These are phyloP conservation scores for Platalea minor DNA, from an alignment of 2,797 vertebrate species.

Conservation along the genomic window DNA sequence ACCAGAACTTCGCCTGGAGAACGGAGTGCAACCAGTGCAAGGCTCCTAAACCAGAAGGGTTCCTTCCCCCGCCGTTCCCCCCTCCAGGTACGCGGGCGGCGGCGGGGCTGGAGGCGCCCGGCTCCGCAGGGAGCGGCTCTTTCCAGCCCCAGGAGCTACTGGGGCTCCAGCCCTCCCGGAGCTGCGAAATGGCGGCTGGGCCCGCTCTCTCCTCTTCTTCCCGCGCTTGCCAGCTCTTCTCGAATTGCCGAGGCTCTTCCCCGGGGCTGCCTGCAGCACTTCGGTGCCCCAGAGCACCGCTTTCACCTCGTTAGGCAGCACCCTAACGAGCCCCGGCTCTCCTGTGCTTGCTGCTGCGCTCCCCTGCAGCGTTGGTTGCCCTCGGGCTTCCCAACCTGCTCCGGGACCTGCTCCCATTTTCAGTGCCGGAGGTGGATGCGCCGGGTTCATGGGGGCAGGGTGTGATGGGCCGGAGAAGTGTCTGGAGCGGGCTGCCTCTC, in stretches of 20 bases:
- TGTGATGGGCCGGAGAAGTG: rapidly evolving
- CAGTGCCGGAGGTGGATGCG: rapidly evolving
- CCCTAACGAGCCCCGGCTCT: rapidly evolving
- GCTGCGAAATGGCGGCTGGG: rapidly evolving
- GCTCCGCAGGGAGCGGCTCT: rapidly evolving
- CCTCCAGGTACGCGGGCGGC: constrained; percentile 79
- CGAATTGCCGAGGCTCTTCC: background rate
- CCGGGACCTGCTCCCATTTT: background rate
- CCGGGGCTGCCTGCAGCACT: background rate
- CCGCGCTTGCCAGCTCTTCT: rapidly evolving
- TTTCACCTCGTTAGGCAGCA: background rate
- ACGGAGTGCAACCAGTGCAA: constrained; percentile 99
- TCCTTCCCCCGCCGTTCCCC: constrained; percentile 88
- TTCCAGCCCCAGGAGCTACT: background rate
- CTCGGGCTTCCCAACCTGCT: background rate
- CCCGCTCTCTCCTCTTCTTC: rapidly evolving
- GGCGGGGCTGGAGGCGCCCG: rapidly evolving
- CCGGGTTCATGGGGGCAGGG: rapidly evolving
- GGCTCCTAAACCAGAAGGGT: constrained; percentile 93
- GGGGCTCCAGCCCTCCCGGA: rapidly evolving
- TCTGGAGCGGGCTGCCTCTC: rapidly evolving
- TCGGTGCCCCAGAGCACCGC: rapidly evolving
- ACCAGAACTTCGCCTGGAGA: constrained; percentile 98
- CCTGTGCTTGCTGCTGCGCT: rapidly evolving
- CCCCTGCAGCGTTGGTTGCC: background rate